Evolutionary conservation across 2,797 vertebrate species (phyloP).

Genomic region (Chaetodon trifasciatus): DNA sequence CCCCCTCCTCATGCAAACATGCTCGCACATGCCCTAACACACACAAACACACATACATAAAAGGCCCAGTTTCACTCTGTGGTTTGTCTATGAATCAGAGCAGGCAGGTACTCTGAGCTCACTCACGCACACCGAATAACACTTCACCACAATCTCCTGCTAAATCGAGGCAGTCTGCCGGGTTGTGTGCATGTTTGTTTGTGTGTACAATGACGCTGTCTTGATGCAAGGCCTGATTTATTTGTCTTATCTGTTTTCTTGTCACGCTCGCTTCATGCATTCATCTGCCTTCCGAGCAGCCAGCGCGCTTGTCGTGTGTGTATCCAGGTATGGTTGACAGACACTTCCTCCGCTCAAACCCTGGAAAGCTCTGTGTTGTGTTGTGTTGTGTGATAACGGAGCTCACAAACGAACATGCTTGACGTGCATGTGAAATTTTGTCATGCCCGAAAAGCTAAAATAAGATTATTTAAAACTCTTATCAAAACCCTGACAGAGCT

Average conservation of each 20-base stretch:
- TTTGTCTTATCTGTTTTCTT: constrained; percentile 23
- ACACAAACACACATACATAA: constrained; percentile 18
- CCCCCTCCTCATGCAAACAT: constrained; percentile 26
- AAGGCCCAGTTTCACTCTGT: constrained; percentile 23
- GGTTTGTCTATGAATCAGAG: constrained; percentile 66
- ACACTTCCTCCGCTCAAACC: constrained; percentile 2
- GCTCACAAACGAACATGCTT: constrained; percentile 32
- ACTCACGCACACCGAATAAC: constrained; percentile 47
- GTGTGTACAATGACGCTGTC: constrained; percentile 1
- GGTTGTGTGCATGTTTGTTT: constrained; percentile 28
- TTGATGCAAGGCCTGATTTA: constrained; percentile 25
- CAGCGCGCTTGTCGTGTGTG: neutral
- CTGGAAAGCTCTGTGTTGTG: constrained; percentile 28
- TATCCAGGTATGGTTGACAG: constrained; percentile 36
- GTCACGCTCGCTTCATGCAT: neutral
- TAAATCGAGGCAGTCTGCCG: constrained; percentile 22
- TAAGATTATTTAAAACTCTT: constrained; percentile 52
- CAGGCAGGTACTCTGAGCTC: constrained; percentile 57
- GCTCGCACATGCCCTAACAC: constrained; percentile 37
- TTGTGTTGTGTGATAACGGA: constrained; percentile 58
- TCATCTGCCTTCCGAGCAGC: constrained; percentile 23
- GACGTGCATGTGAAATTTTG: constrained; percentile 22
- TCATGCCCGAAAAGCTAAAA: constrained; percentile 55
- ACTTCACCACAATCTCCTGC: constrained; percentile 39
- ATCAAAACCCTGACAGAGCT: constrained; percentile 35